These are phyloP conservation scores for Benitochromis conjunctus DNA, from an alignment of 2,113 vertebrate species.

Conservation along the genomic window DNA sequence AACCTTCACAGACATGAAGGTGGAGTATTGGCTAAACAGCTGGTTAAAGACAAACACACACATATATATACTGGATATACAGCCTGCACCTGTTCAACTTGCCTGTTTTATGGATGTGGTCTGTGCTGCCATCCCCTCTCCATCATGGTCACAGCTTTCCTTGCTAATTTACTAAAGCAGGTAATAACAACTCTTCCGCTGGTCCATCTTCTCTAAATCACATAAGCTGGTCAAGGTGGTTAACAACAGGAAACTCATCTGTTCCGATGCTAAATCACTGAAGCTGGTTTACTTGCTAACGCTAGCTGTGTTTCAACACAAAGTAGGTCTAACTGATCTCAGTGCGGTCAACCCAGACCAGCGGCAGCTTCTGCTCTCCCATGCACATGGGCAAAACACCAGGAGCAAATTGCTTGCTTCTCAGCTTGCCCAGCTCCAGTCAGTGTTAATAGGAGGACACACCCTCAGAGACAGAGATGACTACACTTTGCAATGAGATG, in stretches of 20 bases:
- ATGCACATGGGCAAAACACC: rapidly evolving
- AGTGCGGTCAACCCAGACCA: background rate
- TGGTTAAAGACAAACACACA: background rate
- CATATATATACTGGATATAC: too few relatives aligned
- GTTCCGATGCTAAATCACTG: background rate
- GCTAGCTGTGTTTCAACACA: background rate
- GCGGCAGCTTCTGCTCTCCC: background rate
- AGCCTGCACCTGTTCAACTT: background rate
- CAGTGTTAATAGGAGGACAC: background rate
- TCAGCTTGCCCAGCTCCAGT: background rate
- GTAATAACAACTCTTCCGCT: too few relatives aligned
- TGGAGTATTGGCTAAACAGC: background rate
- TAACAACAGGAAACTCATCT: background rate
- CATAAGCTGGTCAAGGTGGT: background rate
- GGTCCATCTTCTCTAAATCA: too few relatives aligned
- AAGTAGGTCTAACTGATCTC: background rate
- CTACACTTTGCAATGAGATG: background rate
- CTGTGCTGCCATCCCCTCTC: background rate
- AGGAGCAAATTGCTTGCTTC: background rate
- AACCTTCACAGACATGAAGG: background rate
- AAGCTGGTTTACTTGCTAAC: background rate
- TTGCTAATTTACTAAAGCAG: too few relatives aligned
- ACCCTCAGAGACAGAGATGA: background rate
- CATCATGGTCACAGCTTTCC: too few relatives aligned
- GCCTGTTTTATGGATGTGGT: background rate